Percentiles rank a stretch among this genome's conserved stretches.
Conservation (phyloP, 1,140 invertebrate species). For the Drosophila nasuta region DNA sequence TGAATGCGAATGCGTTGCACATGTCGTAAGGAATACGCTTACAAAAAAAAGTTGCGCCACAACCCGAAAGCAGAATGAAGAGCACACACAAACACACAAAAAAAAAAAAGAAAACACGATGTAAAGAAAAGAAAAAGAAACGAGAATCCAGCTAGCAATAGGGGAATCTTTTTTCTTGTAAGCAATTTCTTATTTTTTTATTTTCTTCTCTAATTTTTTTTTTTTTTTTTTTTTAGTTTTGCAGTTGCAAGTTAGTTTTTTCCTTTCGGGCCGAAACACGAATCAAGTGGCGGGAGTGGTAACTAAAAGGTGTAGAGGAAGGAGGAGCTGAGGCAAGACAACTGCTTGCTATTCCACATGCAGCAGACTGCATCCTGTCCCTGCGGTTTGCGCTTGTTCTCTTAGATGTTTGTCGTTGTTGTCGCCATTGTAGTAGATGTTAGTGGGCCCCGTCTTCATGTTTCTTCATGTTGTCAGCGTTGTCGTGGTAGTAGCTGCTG, state of each 20-base stretch:
- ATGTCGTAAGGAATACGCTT: slow-evolving; percentile 74
- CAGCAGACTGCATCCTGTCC: slow-evolving; percentile 45
- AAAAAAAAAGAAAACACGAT: too few species aligned
- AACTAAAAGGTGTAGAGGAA: neutral
- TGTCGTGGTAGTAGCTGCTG: slow-evolving; percentile 21
- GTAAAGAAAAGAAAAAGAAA: slow-evolving; percentile 32
- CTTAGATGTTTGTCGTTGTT: slow-evolving; percentile 20
- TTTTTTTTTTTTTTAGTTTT: slow-evolving; percentile 37
- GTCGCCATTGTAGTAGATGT: slow-evolving; percentile 38
- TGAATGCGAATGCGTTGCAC: slow-evolving; percentile 81
- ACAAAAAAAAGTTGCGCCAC: slow-evolving; percentile 66
- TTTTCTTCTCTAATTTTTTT: slow-evolving; percentile 25
- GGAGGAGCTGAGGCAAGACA: slow-evolving; percentile 27
- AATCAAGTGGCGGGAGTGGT: slow-evolving; percentile 16
- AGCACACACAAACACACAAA: slow-evolving; percentile 14
- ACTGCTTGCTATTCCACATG: slow-evolving; percentile 71
- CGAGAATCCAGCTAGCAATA: slow-evolving; percentile 62
- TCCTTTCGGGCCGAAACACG: slow-evolving; percentile 31
- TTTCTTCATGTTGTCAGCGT: slow-evolving; percentile 67
- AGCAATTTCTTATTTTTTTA: slow-evolving; percentile 47
- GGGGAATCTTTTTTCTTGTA: slow-evolving; percentile 44
- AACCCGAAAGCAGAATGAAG: slow-evolving; percentile 34
- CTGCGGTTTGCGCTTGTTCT: slow-evolving; percentile 39
- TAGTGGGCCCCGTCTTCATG: slow-evolving; percentile 71
- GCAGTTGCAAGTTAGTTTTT: slow-evolving; percentile 27